Conservation (phyloP, 1,140 invertebrate species). For the Parasteatoda tepidariorum region DNA sequence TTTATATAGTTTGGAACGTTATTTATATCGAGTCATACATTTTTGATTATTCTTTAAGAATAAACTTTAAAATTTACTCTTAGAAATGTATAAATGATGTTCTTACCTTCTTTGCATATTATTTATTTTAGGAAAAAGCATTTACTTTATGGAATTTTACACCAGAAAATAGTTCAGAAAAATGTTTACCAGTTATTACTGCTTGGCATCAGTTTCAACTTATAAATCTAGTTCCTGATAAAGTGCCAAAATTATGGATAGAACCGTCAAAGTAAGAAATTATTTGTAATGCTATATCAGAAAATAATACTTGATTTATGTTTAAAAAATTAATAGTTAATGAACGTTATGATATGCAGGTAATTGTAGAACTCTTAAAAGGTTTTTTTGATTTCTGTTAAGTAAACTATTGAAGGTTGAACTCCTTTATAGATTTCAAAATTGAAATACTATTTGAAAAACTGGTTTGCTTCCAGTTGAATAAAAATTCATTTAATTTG, state of each 20-base stretch:
- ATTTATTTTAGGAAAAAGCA: slow-evolving; percentile 1
- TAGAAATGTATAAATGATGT: background rate
- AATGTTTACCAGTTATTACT: slow-evolving; percentile 81
- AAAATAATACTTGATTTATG: no score
- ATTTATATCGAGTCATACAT: background rate
- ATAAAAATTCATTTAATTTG: no score
- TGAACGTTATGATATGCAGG: no score
- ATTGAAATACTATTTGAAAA: no score
- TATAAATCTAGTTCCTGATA: background rate
- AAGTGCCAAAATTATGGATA: background rate
- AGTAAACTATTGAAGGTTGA: no score
- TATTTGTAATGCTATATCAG: no score
- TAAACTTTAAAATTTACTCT: background rate
- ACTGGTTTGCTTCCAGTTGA: no score
- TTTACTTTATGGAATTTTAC: slow-evolving; percentile 73
- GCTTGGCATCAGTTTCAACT: slow-evolving; percentile 73
- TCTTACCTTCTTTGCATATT: no score
- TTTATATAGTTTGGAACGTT: background rate
- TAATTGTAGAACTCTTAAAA: no score
- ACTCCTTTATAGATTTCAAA: no score
- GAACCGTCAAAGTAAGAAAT: slow-evolving; percentile 2
- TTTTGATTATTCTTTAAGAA: background rate
- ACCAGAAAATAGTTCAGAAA: slow-evolving; percentile 80
- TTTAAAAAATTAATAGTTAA: no score
- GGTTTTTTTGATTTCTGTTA: no score